phyloP scores from a whole-genome alignment of 2,888 invertebrate species.

The Ypsolopha sequella region DNA sequence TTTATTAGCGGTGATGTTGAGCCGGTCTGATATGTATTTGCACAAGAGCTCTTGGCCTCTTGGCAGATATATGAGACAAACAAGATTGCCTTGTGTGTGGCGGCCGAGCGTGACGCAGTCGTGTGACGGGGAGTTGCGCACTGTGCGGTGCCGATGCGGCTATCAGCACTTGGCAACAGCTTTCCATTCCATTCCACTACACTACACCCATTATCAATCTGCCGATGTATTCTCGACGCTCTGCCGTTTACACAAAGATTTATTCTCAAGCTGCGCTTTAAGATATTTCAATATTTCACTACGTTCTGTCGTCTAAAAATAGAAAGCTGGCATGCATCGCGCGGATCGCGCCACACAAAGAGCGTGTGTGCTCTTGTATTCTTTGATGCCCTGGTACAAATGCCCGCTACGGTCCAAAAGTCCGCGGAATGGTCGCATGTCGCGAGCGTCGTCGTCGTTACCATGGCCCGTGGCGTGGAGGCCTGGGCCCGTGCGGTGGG shows the following conservation, averaged over 20 bases:
- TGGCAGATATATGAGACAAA: constrained; percentile 12
- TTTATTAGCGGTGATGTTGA: constrained; percentile 8
- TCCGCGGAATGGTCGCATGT: constrained; percentile 14
- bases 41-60: constrained; percentile 9
- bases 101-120: constrained; percentile 42
- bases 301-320: neutral
- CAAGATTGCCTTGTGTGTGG: constrained; percentile 26
- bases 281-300: neutral
- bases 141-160: constrained; percentile 63
- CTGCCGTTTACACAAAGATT: neutral
- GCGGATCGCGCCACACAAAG: neutral
- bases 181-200: constrained; percentile 1
- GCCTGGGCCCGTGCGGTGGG: no score
- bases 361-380: constrained; percentile 1
- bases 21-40: constrained; percentile 16
- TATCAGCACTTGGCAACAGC: constrained; percentile 19
- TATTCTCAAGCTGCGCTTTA: neutral
- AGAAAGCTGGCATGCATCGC: neutral
- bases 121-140: constrained; percentile 67
- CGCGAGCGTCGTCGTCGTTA: constrained; percentile 56
- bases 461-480: constrained; percentile 3
- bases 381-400: constrained; percentile 42
- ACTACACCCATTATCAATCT: neutral
- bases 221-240: neutral
- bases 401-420: constrained; percentile 34